Percentiles rank a stretch among this genome's conserved stretches.
Conservation (phyloP, 2,888 invertebrate species). For the Temnothorax unifasciatus region DNA sequence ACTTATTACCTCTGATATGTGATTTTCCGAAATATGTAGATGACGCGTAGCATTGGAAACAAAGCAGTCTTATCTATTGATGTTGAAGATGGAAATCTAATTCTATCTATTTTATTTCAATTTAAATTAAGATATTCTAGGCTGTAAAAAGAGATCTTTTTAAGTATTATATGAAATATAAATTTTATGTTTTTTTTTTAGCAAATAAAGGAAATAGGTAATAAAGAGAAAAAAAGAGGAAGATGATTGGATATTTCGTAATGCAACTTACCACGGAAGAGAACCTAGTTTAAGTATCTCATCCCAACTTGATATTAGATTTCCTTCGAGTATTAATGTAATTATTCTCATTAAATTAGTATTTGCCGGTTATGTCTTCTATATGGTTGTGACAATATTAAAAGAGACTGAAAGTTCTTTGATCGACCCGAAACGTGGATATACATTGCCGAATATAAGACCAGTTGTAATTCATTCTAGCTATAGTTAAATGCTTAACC, state of each 20-base stretch:
- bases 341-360: slow-evolving; percentile 85
- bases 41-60: slow-evolving; percentile 91
- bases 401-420: slow-evolving; percentile 90
- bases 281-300: slow-evolving; percentile 92
- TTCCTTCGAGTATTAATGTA: slow-evolving; percentile 91
- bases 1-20: slow-evolving; percentile 91
- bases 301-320: slow-evolving; percentile 91
- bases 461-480: slow-evolving; percentile 91
- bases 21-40: slow-evolving; percentile 92
- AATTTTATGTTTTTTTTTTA: not conserved
- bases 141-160: slow-evolving; percentile 82
- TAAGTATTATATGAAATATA: slow-evolving; percentile 26
- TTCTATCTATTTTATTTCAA: slow-evolving; percentile 86
- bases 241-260: not conserved
- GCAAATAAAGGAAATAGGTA: not conserved
- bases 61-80: slow-evolving; percentile 87
- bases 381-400: slow-evolving; percentile 90
- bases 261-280: slow-evolving; percentile 83
- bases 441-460: slow-evolving; percentile 90
- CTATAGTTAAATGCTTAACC: slow-evolving; percentile 90
- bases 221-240: not conserved
- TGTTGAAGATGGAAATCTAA: slow-evolving; percentile 85
- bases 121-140: slow-evolving; percentile 87
- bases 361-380: slow-evolving; percentile 86
- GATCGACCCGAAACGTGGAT: slow-evolving; percentile 91